Conservation (phyloP, 2,797 vertebrate species). For the Dicrostonyx torquatus region DNA sequence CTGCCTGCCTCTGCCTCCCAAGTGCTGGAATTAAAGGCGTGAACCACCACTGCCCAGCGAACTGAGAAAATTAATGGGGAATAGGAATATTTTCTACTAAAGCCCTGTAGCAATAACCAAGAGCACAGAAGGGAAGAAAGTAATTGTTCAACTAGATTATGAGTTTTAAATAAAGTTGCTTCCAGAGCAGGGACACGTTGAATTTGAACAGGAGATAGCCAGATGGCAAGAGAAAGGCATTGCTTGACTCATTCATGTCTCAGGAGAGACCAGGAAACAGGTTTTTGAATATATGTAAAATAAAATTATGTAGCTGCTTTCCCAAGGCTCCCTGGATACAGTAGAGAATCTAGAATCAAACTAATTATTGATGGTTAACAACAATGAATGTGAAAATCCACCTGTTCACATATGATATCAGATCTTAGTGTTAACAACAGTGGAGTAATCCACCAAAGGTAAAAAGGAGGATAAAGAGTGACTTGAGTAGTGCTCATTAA, state of each 20-base stretch:
- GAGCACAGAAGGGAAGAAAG: constrained; percentile 53
- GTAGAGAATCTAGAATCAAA: constrained; percentile 63
- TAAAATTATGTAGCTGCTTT: constrained; percentile 73
- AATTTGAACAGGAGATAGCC: constrained; percentile 66
- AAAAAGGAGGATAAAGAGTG: background rate
- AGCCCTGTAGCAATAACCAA: constrained; percentile 30
- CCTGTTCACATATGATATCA: background rate
- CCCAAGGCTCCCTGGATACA: constrained; percentile 59
- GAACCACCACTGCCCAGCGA: background rate
- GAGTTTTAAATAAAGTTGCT: constrained; percentile 66
- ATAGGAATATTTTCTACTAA: constrained; percentile 1
- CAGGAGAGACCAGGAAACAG: constrained; percentile 71
- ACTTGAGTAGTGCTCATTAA: background rate
- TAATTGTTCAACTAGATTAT: constrained; percentile 66
- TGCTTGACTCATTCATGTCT: constrained; percentile 63
- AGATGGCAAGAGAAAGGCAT: constrained; percentile 69
- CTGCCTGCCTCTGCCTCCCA: too few species aligned
- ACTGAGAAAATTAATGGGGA: background rate
- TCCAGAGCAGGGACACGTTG: constrained; percentile 53
- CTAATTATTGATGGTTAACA: constrained; percentile 40
- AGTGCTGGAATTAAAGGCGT: too few species aligned
- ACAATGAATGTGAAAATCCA: constrained; percentile 38
- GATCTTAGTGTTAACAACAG: background rate
- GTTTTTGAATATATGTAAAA: constrained; percentile 64
- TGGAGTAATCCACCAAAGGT: background rate